Conservation (phyloP, 2,888 invertebrate genomes). For the Tyria jacobaeae region DNA sequence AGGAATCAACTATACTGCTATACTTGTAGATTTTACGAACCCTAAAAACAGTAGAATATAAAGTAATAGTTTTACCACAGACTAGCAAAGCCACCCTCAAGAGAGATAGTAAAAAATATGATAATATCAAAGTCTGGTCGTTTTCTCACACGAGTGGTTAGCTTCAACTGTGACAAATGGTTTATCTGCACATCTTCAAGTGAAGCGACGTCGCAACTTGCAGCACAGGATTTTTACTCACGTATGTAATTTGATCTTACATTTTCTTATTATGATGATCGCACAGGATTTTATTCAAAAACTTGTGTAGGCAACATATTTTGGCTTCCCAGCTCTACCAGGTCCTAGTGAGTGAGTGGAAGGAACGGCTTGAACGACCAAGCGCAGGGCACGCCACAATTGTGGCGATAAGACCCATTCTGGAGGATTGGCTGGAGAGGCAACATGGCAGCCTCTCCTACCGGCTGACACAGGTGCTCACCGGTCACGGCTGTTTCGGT, state of each 20-base stretch:
- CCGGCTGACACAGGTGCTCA: too few species aligned
- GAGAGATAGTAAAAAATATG: constrained; percentile 7
- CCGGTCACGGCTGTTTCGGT: too few species aligned
- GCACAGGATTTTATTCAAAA: neutral
- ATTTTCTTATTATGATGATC: neutral
- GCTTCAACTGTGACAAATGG: constrained; percentile 6
- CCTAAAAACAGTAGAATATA: neutral
- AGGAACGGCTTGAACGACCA: too few species aligned
- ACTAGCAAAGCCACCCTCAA: neutral
- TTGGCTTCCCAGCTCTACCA: too few species aligned
- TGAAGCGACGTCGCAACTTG: constrained; percentile 8
- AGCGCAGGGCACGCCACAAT: too few species aligned
- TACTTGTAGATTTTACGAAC: neutral
- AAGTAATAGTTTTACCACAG: constrained; percentile 1
- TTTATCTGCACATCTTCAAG: constrained; percentile 11
- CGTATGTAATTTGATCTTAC: neutral
- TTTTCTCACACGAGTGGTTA: constrained; percentile 8
- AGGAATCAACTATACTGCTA: neutral
- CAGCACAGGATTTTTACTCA: constrained; percentile 1
- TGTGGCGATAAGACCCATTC: too few species aligned
- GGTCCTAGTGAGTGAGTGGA: too few species aligned
- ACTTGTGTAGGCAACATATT: neutral
- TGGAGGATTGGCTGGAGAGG: too few species aligned
- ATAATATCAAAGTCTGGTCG: constrained; percentile 3
- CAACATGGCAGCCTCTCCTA: too few species aligned